Evolutionary conservation across 2,888 invertebrate species (phyloP).

Genomic region (Sminthurinus aureus): DNA sequence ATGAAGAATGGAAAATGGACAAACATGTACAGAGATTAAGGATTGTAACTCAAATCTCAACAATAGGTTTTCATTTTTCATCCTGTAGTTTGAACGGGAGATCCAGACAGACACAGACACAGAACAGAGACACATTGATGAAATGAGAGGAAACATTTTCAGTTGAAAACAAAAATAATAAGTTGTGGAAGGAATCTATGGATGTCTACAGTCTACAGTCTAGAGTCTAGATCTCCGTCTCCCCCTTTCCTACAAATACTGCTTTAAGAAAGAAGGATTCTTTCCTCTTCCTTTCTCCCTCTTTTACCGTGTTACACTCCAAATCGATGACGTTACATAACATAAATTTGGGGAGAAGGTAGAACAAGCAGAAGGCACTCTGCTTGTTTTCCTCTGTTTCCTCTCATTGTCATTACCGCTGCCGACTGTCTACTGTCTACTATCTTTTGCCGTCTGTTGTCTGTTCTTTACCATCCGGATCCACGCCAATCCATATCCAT

Average conservation of each 20-base stretch:
- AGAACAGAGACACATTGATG: not conserved
- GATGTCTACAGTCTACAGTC: too few species aligned
- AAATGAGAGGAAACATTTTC: constrained; percentile 1
- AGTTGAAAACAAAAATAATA: not conserved
- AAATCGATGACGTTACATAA: too few species aligned
- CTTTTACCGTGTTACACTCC: too few species aligned
- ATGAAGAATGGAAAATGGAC: too few species aligned
- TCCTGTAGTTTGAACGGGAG: too few species aligned
- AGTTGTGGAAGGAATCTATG: not conserved
- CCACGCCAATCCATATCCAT: not conserved
- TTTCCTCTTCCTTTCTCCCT: not conserved
- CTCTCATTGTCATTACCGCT: too few species aligned
- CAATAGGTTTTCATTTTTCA: too few species aligned
- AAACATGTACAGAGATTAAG: too few species aligned
- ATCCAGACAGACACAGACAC: not conserved
- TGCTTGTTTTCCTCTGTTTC: too few species aligned
- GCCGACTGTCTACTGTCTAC: too few species aligned
- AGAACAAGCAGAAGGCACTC: not conserved
- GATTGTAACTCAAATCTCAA: too few species aligned
- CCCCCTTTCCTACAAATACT: not conserved
- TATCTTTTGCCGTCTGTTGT: not conserved
- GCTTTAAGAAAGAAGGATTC: not conserved
- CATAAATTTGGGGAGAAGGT: not conserved
- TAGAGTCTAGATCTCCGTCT: too few species aligned
- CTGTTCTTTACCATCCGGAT: not conserved